phyloP scores from a whole-genome alignment of 2,888 invertebrate genomes.

The Andrena marginata region DNA sequence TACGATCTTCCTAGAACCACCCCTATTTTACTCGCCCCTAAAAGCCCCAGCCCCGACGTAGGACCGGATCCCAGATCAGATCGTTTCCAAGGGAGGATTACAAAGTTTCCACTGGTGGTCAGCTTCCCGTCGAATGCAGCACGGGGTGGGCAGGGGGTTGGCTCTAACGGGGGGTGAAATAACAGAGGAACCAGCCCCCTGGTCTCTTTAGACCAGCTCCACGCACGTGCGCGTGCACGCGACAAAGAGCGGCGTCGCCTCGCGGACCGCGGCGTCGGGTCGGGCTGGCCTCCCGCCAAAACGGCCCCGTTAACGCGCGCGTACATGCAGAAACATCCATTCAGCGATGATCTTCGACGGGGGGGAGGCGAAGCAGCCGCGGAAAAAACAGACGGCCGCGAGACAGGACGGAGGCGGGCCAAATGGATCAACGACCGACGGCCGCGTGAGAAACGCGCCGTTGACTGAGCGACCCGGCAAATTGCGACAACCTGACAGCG shows the following conservation, averaged over 20 bases:
- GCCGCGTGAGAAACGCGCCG: constrained; percentile 40
- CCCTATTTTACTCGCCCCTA: too few relatives aligned
- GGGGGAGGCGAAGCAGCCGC: neutral
- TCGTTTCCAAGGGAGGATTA: too few relatives aligned
- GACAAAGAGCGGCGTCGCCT: constrained; percentile 42
- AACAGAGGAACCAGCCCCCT: constrained; percentile 5
- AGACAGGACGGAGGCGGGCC: constrained; percentile 15
- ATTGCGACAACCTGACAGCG: neutral
- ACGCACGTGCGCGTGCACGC: constrained; percentile 54
- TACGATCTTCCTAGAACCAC: too few relatives aligned
- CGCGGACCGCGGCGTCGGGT: constrained; percentile 67
- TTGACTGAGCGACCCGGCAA: constrained; percentile 29
- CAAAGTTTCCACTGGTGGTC: too few relatives aligned
- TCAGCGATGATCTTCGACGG: constrained; percentile 57
- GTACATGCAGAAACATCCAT: constrained; percentile 69
- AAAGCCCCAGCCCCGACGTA: too few relatives aligned
- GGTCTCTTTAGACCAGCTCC: constrained; percentile 20
- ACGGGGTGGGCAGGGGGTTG: neutral
- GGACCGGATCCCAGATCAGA: too few relatives aligned
- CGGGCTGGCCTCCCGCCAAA: constrained; percentile 76
- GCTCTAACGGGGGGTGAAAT: neutral
- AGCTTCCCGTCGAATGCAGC: too few relatives aligned
- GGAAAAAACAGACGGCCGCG: constrained; percentile 23
- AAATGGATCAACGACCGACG: constrained; percentile 52
- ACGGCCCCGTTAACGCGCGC: constrained; percentile 64